Evolutionary conservation across 2,797 vertebrate species (phyloP), one percentile per base, ranked within the genome.

Genomic region (Nyctalus aviator): DNA sequence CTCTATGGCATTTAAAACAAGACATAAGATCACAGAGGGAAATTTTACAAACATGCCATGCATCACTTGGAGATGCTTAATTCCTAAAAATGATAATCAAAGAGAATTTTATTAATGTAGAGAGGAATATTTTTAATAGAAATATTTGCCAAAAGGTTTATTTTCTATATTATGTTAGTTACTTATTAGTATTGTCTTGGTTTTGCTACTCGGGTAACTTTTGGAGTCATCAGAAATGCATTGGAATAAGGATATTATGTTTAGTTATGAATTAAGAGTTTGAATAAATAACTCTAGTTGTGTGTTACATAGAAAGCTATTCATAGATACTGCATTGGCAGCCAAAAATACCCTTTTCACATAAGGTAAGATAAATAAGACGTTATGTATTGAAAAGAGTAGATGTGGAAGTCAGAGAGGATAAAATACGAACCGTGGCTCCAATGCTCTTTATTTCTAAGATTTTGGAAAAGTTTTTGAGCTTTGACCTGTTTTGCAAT

Each of bases 181-280:
- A 3, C 30, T 81, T 93, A 46, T 73, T 88, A 50, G 23, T 13
- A 68, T 64, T 30, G n/a, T 9, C 14, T 10, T 90, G 71, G 13
- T 32, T 90, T 95, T 94, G 57, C n/a, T 90, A 17, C 79, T 32
- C 27, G 57, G 64, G 25, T 30, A 88, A 27, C 57, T 72, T 32
- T 72, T 32, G 3, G n/a, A 62, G 41, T 88, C 50, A 77, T 72
- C 12, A 4, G 44, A 92, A 82, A 92, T 41, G 37, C 14, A 17
- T 8, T 66, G 57, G 35, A 82, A 66, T 87, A 76, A 84, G 83
- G 18, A 30, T 79, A 55, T 66, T 92, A 35, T 44, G 84, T 95
- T 94, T 68, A 90, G 62, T 88, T 94, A 57, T 72, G 68, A 92
- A 94, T 86, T 93, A 91, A 78, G 44, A 89, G 15, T 81, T 86